A percentile compares a stretch with the other conserved stretches of the same genome.
Evolutionary conservation across 2,113 vertebrate genomes (phyloP).

Genomic region (Oriolus oriolus): DNA sequence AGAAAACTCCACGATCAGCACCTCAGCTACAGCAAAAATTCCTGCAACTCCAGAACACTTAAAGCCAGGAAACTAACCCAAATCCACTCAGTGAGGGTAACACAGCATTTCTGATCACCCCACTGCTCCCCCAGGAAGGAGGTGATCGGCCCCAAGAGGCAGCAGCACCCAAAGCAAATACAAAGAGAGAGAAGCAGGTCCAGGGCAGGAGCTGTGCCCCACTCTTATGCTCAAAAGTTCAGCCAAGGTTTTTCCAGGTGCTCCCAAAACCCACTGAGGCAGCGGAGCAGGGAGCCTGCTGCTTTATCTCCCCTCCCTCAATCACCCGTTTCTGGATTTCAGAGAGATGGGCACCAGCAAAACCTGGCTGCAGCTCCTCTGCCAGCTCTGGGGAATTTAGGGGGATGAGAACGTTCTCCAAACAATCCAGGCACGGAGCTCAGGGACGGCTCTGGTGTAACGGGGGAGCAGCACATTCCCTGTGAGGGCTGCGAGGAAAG

Average conservation of each 20-base stretch:
- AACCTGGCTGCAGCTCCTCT: neutral
- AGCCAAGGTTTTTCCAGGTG: rapidly evolving
- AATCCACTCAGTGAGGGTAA: rapidly evolving
- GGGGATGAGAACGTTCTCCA: neutral
- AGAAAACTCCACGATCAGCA: neutral
- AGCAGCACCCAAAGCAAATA: rapidly evolving
- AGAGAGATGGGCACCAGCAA: neutral
- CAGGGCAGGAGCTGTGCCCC: neutral
- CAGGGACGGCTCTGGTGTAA: neutral
- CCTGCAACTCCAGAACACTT: neutral
- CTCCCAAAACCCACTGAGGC: neutral
- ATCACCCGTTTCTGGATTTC: neutral
- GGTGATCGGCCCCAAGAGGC: rapidly evolving
- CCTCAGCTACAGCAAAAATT: neutral
- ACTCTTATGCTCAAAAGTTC: rapidly evolving
- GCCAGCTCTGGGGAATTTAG: rapidly evolving
- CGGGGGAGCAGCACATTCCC: neutral
- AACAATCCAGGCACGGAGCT: neutral
- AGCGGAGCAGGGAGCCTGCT: neutral
- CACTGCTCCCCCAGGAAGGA: neutral
- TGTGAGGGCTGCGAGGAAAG: neutral
- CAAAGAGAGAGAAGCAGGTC: too few species aligned
- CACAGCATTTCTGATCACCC: neutral
- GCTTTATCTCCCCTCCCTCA: neutral
- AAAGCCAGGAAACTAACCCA: neutral